These are phyloP conservation scores for Ellobium chinense DNA, from an alignment of 2,888 invertebrate genomes.

Conservation along the genomic window DNA sequence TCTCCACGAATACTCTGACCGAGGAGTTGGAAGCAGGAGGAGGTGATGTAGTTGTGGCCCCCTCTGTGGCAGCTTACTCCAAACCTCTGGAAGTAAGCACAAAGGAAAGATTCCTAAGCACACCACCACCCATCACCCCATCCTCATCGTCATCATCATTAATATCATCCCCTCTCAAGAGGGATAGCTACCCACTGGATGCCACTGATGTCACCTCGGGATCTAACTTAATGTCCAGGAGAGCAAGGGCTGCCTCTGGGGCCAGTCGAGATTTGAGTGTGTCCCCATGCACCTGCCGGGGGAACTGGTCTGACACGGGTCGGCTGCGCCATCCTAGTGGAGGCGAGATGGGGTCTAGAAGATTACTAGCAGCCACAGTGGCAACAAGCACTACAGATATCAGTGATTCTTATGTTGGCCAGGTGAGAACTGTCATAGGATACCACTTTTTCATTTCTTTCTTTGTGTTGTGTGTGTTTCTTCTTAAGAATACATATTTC, in stretches of 20 bases:
- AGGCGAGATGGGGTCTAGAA: constrained; percentile 5
- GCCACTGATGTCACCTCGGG: not conserved
- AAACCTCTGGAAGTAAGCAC: constrained; percentile 25
- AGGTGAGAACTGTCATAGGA: no score
- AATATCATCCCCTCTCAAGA: not conserved
- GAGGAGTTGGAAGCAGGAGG: constrained; percentile 7
- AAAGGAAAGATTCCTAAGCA: not conserved
- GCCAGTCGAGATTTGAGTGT: constrained; percentile 35
- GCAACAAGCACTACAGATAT: constrained; percentile 77
- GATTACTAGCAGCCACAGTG: constrained; percentile 23
- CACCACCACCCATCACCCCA: not conserved
- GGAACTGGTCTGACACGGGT: constrained; percentile 30
- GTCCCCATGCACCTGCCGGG: not conserved
- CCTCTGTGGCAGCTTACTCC: not conserved
- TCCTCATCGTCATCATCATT: not conserved
- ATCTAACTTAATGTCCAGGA: constrained; percentile 8
- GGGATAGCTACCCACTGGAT: not conserved
- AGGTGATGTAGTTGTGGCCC: not conserved
- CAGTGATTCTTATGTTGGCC: constrained; percentile 69
- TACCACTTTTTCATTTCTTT: no score
- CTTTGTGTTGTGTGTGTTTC: no score
- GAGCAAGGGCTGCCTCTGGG: constrained; percentile 22
- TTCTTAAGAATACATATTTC: no score
- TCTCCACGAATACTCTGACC: constrained; percentile 26
- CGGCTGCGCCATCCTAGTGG: constrained; percentile 24